These are phyloP conservation scores for Sinocyclocheilus rhinocerous DNA, from an alignment of 2,113 vertebrate genomes.

Conservation along the genomic window DNA sequence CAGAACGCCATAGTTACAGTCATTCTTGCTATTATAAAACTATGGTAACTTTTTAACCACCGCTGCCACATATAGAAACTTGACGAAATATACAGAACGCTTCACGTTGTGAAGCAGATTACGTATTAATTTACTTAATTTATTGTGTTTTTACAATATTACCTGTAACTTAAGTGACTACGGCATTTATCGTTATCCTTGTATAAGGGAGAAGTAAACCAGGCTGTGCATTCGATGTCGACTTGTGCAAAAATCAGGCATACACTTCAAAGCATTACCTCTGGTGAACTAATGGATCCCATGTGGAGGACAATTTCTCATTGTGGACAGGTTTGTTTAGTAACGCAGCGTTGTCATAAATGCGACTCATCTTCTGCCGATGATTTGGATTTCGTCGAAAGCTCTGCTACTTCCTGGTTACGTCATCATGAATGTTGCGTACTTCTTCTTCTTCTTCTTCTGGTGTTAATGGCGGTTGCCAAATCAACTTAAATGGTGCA, in stretches of 20 bases:
- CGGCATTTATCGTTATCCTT: too few species aligned
- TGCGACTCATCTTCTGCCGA: constrained; percentile 77
- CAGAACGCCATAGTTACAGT: neutral
- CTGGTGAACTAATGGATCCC: constrained; percentile 74
- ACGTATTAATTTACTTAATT: neutral
- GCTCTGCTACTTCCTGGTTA: constrained; percentile 62
- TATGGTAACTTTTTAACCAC: neutral
- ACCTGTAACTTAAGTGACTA: neutral
- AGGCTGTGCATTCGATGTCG: neutral
- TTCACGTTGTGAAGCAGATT: neutral
- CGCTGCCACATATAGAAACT: neutral
- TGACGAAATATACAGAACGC: neutral
- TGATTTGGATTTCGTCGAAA: constrained; percentile 20
- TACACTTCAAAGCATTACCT: constrained; percentile 67
- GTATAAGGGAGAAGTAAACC: neutral
- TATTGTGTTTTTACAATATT: neutral
- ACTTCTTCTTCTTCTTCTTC: too few species aligned
- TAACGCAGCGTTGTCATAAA: constrained; percentile 78
- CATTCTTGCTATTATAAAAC: too few species aligned
- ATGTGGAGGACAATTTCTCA: constrained; percentile 67
- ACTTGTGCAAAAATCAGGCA: neutral
- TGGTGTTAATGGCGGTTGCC: too few species aligned
- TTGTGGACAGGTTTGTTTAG: constrained; percentile 80
- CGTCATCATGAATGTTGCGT: constrained; percentile 24
- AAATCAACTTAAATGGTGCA: too few species aligned